phyloP scores from a whole-genome alignment of 1,140 invertebrate species.

The Stratiolaelaps scimitus region DNA sequence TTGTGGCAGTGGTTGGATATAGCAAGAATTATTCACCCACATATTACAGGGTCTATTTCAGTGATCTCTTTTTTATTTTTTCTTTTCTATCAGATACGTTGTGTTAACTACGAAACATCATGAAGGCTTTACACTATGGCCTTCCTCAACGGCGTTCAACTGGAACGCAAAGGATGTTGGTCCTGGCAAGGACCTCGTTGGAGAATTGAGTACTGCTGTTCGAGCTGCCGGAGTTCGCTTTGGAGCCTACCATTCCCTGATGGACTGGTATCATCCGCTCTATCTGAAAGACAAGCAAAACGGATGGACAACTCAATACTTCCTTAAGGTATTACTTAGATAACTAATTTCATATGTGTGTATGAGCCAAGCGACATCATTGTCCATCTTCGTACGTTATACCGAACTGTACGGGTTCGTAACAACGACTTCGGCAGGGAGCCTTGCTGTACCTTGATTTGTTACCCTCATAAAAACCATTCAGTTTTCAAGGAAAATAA shows the following conservation, averaged over 20 bases:
- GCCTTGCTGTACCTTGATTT: no score
- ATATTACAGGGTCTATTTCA: constrained; percentile 27
- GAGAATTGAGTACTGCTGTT: constrained; percentile 43
- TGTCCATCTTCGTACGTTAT: no score
- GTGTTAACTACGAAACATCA: constrained; percentile 87
- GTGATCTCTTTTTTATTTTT: constrained; percentile 32
- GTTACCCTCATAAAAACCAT: no score
- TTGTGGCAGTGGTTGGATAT: constrained; percentile 29
- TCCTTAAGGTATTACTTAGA: constrained; percentile 46
- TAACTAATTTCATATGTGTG: no score
- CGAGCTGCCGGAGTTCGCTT: constrained; percentile 41
- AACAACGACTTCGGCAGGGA: no score
- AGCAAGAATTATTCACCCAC: constrained; percentile 1
- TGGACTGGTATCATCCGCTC: constrained; percentile 43
- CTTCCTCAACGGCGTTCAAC: constrained; percentile 66
- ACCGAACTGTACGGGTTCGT: no score
- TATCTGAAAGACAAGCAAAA: constrained; percentile 37
- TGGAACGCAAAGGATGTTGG: constrained; percentile 82
- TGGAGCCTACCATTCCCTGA: constrained; percentile 43
- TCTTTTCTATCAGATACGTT: constrained; percentile 58
- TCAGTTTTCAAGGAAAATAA: no score
- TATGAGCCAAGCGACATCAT: constrained; percentile 26
- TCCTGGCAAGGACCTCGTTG: constrained; percentile 64
- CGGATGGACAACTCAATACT: constrained; percentile 36
- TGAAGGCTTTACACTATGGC: constrained; percentile 79